phyloP scores from a whole-genome alignment of 1,140 invertebrate genomes.

The Ceratina calcarata region DNA sequence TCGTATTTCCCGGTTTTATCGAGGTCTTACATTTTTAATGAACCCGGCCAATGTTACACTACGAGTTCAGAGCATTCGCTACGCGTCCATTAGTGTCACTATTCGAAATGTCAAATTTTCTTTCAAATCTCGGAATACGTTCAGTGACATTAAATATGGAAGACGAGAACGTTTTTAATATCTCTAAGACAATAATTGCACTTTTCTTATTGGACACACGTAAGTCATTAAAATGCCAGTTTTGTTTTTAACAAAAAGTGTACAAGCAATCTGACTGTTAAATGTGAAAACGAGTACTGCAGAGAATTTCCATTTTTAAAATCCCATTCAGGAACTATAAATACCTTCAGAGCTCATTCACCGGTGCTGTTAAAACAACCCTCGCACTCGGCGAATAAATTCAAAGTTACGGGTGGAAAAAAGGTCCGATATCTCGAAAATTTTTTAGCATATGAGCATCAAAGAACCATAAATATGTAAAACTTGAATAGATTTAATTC shows the following conservation, averaged over 20 bases:
- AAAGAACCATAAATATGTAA: background rate
- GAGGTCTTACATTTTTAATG: slow-evolving; percentile 32
- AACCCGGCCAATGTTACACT: background rate
- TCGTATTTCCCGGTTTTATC: slow-evolving; percentile 47
- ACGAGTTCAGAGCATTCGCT: background rate
- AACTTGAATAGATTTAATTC: background rate
- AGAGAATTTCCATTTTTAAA: slow-evolving; percentile 20
- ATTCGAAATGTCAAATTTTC: no score
- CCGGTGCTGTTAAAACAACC: background rate
- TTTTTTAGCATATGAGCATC: background rate
- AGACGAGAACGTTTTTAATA: no score
- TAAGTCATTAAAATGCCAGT: background rate
- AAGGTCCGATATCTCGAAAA: background rate
- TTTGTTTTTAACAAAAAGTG: background rate
- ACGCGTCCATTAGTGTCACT: background rate
- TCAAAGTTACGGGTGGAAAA: background rate
- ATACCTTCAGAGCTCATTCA: background rate
- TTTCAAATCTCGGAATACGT: no score
- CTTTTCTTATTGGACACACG: background rate
- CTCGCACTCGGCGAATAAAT: slow-evolving; percentile 14
- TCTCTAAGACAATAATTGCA: no score
- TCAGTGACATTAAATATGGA: no score
- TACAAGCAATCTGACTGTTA: background rate
- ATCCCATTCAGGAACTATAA: slow-evolving; percentile 6
- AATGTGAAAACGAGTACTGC: background rate